Evolutionary conservation across 2,797 vertebrate genomes (phyloP).

Genomic region (Lepidocolaptes lacrymiger): DNA sequence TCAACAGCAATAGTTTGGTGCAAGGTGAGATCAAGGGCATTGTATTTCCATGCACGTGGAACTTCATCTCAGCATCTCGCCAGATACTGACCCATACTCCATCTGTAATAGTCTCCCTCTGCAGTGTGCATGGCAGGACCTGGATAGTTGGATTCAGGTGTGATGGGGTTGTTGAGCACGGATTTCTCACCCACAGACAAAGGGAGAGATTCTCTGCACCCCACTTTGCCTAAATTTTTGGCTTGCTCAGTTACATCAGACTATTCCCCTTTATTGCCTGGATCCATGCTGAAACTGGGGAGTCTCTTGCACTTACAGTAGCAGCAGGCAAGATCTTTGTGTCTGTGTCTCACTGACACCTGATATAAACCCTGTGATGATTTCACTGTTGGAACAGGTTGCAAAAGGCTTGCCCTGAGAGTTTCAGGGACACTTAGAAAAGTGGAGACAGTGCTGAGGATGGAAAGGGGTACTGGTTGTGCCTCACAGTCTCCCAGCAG

Average conservation of each 20-base stretch:
- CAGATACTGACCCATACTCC: accelerated
- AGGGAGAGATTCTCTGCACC: neutral
- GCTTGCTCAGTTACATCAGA: neutral
- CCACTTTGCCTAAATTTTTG: neutral
- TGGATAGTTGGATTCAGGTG: neutral
- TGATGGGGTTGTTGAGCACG: neutral
- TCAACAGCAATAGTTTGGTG: neutral
- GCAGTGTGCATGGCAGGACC: too few relatives aligned
- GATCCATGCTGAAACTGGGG: neutral
- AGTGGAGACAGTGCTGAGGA: neutral
- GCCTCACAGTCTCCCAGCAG: neutral
- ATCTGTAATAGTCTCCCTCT: neutral
- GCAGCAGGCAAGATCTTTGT: neutral
- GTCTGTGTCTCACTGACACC: neutral
- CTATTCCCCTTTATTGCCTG: neutral
- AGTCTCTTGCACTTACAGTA: neutral
- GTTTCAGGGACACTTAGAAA: neutral
- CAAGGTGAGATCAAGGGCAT: neutral
- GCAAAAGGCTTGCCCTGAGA: neutral
- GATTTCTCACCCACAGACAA: neutral
- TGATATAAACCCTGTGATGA: neutral
- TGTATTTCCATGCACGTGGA: neutral
- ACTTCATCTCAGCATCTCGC: accelerated
- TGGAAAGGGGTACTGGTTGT: neutral
- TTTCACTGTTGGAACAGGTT: neutral